Percentiles rank a stretch among this genome's conserved stretches.
Conservation (phyloP, 2,113 vertebrate genomes). For the Mesembrinibis cayennensis region DNA sequence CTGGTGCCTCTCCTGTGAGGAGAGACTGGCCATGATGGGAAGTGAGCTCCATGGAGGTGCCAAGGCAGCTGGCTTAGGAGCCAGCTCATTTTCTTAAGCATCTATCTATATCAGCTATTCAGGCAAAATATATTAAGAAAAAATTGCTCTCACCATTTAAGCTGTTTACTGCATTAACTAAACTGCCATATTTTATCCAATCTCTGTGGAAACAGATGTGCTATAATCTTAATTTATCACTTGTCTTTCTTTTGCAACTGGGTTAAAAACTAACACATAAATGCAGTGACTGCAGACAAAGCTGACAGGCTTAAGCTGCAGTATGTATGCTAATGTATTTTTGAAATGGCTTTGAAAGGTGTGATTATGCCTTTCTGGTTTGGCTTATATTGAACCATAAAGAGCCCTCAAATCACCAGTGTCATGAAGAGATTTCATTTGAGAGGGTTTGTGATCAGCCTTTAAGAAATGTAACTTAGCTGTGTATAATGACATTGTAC, state of each 20-base stretch:
- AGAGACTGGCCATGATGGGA: no score
- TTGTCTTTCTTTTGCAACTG: background rate
- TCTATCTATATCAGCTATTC: background rate
- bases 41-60: rapidly evolving
- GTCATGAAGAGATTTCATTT: background rate
- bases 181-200: background rate
- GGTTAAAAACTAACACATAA: background rate
- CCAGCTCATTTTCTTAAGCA: background rate
- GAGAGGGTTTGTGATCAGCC: background rate
- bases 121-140: background rate
- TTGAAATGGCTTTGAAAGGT: background rate
- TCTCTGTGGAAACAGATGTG: background rate
- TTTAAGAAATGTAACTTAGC: background rate
- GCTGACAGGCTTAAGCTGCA: background rate
- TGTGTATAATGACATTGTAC: background rate
- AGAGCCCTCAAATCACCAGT: background rate
- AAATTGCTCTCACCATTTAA: background rate
- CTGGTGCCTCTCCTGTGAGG: background rate
- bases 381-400: background rate
- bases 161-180: background rate
- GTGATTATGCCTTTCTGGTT: background rate
- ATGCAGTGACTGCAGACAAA: background rate
- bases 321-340: background rate
- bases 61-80: background rate
- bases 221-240: background rate